Evolutionary conservation across 2,888 invertebrate genomes (phyloP).

Genomic region (Drosophila melanosoma): DNA sequence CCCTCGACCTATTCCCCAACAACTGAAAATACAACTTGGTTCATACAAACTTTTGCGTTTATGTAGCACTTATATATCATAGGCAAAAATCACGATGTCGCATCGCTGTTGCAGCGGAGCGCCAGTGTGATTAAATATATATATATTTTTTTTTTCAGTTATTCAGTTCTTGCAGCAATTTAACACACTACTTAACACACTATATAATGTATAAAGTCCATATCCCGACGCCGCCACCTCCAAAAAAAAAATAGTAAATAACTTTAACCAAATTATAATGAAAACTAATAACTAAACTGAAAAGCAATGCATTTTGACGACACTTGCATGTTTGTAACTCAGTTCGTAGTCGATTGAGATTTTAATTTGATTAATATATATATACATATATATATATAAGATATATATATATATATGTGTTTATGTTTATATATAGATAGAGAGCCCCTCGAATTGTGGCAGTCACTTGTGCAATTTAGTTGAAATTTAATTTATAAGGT

Average conservation of each 20-base stretch:
- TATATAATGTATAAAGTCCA: slow-evolving; percentile 63
- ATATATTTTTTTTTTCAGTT: slow-evolving; percentile 27
- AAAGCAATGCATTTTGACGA: slow-evolving; percentile 41
- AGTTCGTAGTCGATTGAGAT: slow-evolving; percentile 50
- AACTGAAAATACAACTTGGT: slow-evolving; percentile 69
- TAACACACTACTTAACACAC: slow-evolving; percentile 25
- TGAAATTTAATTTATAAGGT: slow-evolving; percentile 68
- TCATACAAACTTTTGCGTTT: slow-evolving; percentile 84
- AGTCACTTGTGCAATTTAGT: slow-evolving; percentile 74
- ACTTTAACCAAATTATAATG: slow-evolving; percentile 32
- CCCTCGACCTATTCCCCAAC: slow-evolving; percentile 15
- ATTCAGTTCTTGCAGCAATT: slow-evolving; percentile 60
- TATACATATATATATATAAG: background rate
- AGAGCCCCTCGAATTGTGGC: slow-evolving; percentile 42
- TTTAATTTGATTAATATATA: slow-evolving; percentile 24
- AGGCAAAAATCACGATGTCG: slow-evolving; percentile 61
- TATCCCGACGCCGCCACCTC: slow-evolving; percentile 80
- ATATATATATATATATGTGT: background rate
- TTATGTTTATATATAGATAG: background rate
- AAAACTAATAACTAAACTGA: slow-evolving; percentile 16
- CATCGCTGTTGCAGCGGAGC: slow-evolving; percentile 47
- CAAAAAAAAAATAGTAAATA: slow-evolving; percentile 54
- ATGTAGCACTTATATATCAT: slow-evolving; percentile 80
- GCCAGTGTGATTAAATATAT: slow-evolving; percentile 46
- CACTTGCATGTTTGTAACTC: slow-evolving; percentile 54